Percentiles rank a stretch among this genome's conserved stretches.
phyloP scores from a whole-genome alignment of 2,797 vertebrate species.

The Hyperoplus immaculatus region DNA sequence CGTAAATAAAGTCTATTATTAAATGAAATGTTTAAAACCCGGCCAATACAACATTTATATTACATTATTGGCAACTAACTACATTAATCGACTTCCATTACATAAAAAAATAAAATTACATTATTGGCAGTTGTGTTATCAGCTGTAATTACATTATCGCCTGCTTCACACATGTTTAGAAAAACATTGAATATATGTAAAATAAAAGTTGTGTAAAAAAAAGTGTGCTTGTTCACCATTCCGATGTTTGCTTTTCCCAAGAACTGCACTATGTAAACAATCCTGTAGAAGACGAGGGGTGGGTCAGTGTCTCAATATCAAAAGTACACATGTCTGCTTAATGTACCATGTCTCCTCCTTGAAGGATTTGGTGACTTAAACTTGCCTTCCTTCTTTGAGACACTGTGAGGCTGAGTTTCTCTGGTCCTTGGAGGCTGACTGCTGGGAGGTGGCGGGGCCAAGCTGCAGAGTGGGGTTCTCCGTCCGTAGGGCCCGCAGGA shows the following conservation, averaged over 20 bases:
- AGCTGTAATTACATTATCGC: too few relatives aligned
- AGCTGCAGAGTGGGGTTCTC: constrained; percentile 85
- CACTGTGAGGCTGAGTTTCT: constrained; percentile 59
- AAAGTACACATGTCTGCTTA: background rate
- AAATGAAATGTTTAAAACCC: too few relatives aligned
- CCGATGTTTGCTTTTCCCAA: constrained; percentile 85
- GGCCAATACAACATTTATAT: too few relatives aligned
- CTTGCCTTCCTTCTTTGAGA: constrained; percentile 86
- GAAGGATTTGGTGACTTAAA: background rate
- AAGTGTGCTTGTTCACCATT: constrained; percentile 76
- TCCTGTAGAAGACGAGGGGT: constrained; percentile 68
- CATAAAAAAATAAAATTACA: too few relatives aligned
- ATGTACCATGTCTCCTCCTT: background rate
- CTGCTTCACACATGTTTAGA: fast-evolving
- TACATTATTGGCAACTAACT: too few relatives aligned
- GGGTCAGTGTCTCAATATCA: background rate
- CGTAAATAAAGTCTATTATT: too few relatives aligned
- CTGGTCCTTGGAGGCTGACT: constrained; percentile 13
- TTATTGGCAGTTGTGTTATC: too few relatives aligned
- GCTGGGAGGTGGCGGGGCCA: constrained; percentile 42
- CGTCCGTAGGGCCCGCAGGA: constrained; percentile 80
- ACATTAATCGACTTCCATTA: too few relatives aligned
- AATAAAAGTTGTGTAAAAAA: background rate
- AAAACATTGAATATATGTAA: background rate
- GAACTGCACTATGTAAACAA: constrained; percentile 85